These are phyloP conservation scores for Labia minor DNA, from an alignment of 2,888 invertebrate species.

Conservation along the genomic window DNA sequence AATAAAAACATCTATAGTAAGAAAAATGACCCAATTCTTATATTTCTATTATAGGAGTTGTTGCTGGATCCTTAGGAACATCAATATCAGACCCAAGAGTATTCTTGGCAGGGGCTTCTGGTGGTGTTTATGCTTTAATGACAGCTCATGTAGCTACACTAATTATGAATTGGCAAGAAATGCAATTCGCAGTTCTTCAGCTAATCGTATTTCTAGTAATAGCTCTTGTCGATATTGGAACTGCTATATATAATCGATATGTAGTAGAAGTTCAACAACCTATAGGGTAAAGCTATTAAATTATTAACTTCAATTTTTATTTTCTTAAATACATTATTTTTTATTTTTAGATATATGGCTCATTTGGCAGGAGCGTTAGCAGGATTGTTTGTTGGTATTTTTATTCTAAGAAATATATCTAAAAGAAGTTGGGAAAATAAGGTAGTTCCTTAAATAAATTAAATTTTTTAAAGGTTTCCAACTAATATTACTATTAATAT, in stretches of 20 bases:
- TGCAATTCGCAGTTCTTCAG: slow-evolving; percentile 85
- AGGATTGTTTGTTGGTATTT: slow-evolving; percentile 72
- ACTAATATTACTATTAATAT: background rate
- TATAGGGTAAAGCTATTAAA: background rate
- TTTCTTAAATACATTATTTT: too few species aligned
- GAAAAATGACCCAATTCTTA: too few species aligned
- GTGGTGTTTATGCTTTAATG: slow-evolving; percentile 88
- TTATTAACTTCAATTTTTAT: too few species aligned
- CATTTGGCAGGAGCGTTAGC: slow-evolving; percentile 87
- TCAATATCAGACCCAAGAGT: slow-evolving; percentile 68
- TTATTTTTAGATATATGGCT: slow-evolving; percentile 74
- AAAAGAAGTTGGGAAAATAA: slow-evolving; percentile 67
- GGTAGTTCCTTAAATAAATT: background rate
- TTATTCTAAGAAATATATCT: slow-evolving; percentile 71
- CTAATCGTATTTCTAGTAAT: slow-evolving; percentile 71
- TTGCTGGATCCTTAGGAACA: slow-evolving; percentile 74
- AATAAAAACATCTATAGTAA: too few species aligned
- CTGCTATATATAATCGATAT: slow-evolving; percentile 84
- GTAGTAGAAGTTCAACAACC: slow-evolving; percentile 41
- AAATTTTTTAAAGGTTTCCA: background rate
- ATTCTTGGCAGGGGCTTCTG: slow-evolving; percentile 84
- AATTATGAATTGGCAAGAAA: slow-evolving; percentile 92
- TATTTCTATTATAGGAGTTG: slow-evolving; percentile 42
- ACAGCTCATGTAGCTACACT: slow-evolving; percentile 88
- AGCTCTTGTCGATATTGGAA: slow-evolving; percentile 72